Conservation (phyloP, 2,888 invertebrate genomes). For the Lottia scabra region DNA sequence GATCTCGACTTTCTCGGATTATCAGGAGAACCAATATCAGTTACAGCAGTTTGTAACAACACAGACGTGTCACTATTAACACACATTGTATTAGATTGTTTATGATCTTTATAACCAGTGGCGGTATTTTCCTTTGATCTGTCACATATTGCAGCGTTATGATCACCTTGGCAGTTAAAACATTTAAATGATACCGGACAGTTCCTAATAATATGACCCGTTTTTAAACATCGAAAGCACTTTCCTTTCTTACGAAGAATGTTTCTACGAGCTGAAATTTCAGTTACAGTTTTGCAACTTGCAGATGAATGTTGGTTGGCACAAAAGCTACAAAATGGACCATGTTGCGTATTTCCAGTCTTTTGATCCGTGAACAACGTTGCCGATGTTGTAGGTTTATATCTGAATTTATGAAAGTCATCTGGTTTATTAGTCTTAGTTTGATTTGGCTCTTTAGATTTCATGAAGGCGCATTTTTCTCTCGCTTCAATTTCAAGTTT, state of each 20-base stretch:
- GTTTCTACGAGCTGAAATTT: not conserved
- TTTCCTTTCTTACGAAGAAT: not conserved
- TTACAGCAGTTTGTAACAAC: not conserved
- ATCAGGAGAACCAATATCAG: not conserved
- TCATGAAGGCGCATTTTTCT: not conserved
- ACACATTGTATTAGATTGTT: not conserved
- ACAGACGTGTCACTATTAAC: not conserved
- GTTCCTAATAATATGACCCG: not conserved
- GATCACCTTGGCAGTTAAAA: not conserved
- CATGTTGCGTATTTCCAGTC: not conserved
- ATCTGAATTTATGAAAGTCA: not conserved
- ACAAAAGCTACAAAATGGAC: not conserved
- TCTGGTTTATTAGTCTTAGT: not conserved
- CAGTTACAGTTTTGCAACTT: not conserved
- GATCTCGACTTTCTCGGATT: not conserved
- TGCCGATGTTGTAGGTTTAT: not conserved
- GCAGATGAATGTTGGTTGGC: not conserved
- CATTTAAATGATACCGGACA: not conserved
- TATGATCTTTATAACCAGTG: not conserved
- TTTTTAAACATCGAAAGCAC: not conserved
- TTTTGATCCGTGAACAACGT: not conserved
- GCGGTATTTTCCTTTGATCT: not conserved
- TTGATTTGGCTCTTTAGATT: not conserved
- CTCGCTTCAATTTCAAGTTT: not conserved
- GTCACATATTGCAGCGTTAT: not conserved